Conservation (phyloP, 2,888 invertebrate genomes). For the Pogonocherus hispidulus region DNA sequence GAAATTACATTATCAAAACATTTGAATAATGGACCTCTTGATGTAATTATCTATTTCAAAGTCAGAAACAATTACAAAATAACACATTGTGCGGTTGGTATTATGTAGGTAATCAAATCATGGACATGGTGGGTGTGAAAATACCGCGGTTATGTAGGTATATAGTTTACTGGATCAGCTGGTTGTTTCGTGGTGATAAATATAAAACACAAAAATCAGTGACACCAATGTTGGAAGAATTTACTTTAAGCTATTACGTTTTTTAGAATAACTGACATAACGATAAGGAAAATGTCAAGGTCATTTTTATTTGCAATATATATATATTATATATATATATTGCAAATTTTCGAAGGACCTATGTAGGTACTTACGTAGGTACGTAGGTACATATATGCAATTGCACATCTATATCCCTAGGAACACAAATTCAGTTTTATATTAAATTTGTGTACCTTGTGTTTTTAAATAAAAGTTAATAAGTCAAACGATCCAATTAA, state of each 20-base stretch:
- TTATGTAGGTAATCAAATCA: neutral
- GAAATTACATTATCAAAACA: too few relatives aligned
- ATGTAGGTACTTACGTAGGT: neutral
- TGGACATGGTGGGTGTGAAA: constrained; percentile 36
- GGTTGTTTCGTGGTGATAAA: constrained; percentile 41
- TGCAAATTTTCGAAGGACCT: neutral
- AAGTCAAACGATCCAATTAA: constrained; percentile 18
- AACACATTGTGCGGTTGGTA: neutral
- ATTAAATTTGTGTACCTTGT: too few relatives aligned
- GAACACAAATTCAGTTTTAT: too few relatives aligned
- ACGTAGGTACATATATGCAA: neutral
- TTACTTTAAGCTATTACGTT: too few relatives aligned
- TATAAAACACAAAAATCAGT: neutral
- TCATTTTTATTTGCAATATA: neutral
- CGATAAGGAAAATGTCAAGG: constrained; percentile 1
- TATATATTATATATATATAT: neutral
- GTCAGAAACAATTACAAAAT: too few relatives aligned
- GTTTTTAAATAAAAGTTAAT: neutral
- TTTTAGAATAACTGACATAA: neutral
- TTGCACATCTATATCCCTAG: too few relatives aligned
- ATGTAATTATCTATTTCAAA: too few relatives aligned
- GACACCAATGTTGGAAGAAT: too few relatives aligned
- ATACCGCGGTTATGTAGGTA: constrained; percentile 19
- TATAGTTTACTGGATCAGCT: constrained; percentile 48
- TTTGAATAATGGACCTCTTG: too few relatives aligned